Conservation (phyloP, 2,113 vertebrate genomes). For the Callospermophilus lateralis region DNA sequence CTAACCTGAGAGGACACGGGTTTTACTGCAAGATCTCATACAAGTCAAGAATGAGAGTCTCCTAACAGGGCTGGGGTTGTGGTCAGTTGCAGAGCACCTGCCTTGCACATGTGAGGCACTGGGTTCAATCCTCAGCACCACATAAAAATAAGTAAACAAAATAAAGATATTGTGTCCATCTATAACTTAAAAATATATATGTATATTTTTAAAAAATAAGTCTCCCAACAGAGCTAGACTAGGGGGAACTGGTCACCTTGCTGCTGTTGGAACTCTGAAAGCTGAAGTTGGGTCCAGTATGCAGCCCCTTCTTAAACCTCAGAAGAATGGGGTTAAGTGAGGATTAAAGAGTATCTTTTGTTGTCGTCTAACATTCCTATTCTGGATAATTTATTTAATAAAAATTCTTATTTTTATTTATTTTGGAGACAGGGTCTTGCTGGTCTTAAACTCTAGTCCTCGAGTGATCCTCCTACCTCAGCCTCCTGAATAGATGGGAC, state of each 20-base stretch:
- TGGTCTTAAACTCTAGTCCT: not conserved
- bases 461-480: not conserved
- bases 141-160: too few species aligned
- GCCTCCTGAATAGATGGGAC: not conserved
- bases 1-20: not conserved
- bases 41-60: not conserved
- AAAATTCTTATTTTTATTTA: not conserved
- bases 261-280: not conserved
- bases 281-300: not conserved
- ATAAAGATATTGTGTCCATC: too few species aligned
- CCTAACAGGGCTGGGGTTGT: too few species aligned
- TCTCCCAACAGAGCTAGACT: not conserved
- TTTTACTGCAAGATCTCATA: not conserved
- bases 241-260: not conserved
- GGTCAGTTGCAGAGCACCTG: too few species aligned
- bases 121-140: too few species aligned
- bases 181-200: too few species aligned
- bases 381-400: not conserved
- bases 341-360: not conserved
- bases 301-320: not conserved
- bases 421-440: not conserved
- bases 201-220: too few species aligned
- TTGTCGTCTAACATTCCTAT: not conserved
- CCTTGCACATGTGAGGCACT: too few species aligned
- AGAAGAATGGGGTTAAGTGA: not conserved